These are phyloP conservation scores for Xanthorhoe spadicearia DNA, from an alignment of 2,888 invertebrate genomes.

Conservation along the genomic window DNA sequence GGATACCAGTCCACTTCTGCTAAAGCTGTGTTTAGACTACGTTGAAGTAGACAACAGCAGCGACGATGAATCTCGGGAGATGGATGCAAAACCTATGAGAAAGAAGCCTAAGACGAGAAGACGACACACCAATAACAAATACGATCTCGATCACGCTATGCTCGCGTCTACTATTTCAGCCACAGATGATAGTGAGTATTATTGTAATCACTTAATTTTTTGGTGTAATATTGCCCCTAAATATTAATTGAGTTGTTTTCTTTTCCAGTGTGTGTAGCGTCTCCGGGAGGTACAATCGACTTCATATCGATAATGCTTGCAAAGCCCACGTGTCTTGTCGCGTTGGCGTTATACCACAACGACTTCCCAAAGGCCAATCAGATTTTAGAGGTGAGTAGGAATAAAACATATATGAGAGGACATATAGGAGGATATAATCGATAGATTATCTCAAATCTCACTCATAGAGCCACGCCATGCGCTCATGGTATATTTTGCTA, in stretches of 20 bases:
- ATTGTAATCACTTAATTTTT: background rate
- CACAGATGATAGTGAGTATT: conserved; percentile 49
- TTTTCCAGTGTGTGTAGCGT: conserved; percentile 61
- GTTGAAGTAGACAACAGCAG: conserved; percentile 78
- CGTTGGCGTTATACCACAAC: conserved; percentile 89
- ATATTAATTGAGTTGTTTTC: background rate
- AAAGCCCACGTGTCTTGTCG: conserved; percentile 90
- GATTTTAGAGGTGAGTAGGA: conserved; percentile 89
- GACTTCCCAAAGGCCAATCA: conserved; percentile 90
- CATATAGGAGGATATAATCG: background rate
- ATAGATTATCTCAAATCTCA: no score
- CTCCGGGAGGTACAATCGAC: conserved; percentile 70
- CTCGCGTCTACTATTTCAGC: conserved; percentile 70
- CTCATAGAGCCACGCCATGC: no score
- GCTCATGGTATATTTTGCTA: no score
- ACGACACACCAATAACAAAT: conserved; percentile 67
- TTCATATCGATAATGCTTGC: conserved; percentile 89
- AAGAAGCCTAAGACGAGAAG: conserved; percentile 72
- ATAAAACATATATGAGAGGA: background rate
- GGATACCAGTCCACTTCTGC: conserved; percentile 70
- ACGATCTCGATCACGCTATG: conserved; percentile 71
- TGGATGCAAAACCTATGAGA: conserved; percentile 63
- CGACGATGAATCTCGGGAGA: conserved; percentile 74
- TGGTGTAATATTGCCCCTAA: background rate
- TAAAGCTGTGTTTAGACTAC: conserved; percentile 76